Evolutionary conservation across 2,113 vertebrate genomes (phyloP).

Genomic region (Pterocles gutturalis): DNA sequence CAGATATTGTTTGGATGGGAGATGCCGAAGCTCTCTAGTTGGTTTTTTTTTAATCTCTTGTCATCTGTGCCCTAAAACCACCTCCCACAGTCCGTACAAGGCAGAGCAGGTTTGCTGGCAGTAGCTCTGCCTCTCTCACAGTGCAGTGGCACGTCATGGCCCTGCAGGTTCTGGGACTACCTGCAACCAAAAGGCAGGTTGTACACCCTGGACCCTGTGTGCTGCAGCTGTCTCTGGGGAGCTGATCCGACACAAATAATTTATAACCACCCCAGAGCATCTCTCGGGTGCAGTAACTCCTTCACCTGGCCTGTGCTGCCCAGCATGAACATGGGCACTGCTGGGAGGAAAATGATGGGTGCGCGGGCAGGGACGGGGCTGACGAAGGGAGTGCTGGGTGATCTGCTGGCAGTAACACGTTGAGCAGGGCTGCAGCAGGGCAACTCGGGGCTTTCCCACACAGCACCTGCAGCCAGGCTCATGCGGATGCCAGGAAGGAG

Average conservation of each 20-base stretch:
- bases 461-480: neutral
- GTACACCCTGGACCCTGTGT: no score
- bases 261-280: accelerated
- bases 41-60: neutral
- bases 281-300: accelerated
- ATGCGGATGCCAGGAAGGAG: accelerated
- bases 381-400: no score
- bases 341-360: neutral
- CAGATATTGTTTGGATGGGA: no score
- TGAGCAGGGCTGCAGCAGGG: neutral
- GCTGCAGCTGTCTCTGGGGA: neutral
- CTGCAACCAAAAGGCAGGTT: neutral
- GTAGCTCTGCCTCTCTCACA: neutral
- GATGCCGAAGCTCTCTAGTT: neutral
- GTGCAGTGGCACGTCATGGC: accelerated
- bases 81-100: no score
- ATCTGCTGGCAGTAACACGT: accelerated
- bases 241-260: neutral
- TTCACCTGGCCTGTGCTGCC: accelerated
- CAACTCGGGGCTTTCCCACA: neutral
- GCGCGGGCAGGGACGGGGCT: no score
- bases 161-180: no score
- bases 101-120: neutral
- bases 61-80: accelerated
- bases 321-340: accelerated